Evolutionary conservation across 2,888 invertebrate species (phyloP).

Genomic region (Epicampocera succincta): DNA sequence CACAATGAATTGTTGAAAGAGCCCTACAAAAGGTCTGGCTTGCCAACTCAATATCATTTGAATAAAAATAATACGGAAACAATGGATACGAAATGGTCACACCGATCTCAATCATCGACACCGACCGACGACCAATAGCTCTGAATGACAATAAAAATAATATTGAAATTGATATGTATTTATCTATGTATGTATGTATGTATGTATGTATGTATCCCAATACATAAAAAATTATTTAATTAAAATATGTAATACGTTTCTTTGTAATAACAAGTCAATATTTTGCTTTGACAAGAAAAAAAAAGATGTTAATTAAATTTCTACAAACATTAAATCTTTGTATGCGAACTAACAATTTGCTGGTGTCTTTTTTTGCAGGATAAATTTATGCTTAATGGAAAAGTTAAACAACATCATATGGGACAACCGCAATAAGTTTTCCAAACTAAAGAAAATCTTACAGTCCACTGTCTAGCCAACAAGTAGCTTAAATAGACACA

Average conservation of each 20-base stretch:
- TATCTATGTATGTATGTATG: constrained; percentile 40
- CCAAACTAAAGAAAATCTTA: constrained; percentile 39
- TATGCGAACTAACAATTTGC: neutral
- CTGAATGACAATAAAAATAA: constrained; percentile 13
- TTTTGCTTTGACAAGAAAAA: neutral
- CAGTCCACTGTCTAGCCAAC: constrained; percentile 40
- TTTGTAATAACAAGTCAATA: constrained; percentile 27
- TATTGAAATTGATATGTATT: constrained; percentile 21
- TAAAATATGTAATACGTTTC: constrained; percentile 41
- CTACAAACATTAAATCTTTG: constrained; percentile 19
- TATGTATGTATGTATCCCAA: constrained; percentile 53
- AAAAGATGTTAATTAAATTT: constrained; percentile 52
- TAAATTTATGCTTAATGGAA: constrained; percentile 55
- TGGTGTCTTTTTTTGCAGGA: constrained; percentile 49
- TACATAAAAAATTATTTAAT: constrained; percentile 56
- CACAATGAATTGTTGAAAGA: constrained; percentile 6
- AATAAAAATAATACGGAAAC: constrained; percentile 30
- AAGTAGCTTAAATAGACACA: neutral
- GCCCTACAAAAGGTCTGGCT: constrained; percentile 43
- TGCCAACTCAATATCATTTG: constrained; percentile 51
- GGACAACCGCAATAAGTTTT: constrained; percentile 43
- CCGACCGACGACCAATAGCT: neutral
- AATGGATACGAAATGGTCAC: constrained; percentile 41
- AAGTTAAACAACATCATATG: constrained; percentile 49
- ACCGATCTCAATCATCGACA: neutral